Conservation (phyloP, 92 coral and sea anemone genomes). For the Parazoanthus atlanticus region DNA sequence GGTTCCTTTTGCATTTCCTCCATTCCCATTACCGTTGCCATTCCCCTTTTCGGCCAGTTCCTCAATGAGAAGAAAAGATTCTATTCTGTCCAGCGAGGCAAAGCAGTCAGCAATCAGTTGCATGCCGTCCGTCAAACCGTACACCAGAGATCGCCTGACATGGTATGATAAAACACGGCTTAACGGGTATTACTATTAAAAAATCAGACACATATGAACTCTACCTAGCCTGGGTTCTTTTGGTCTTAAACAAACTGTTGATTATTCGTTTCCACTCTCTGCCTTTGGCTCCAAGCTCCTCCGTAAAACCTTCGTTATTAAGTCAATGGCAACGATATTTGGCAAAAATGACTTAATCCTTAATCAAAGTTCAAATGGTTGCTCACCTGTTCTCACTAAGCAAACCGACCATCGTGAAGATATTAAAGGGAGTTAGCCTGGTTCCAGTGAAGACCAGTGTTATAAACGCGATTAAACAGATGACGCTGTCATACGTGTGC, state of each 20-base stretch:
- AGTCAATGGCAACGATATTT: neutral
- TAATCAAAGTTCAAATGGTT: too few relatives aligned
- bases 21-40: conserved; percentile 32
- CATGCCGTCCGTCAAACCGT: conserved; percentile 91
- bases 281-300: neutral
- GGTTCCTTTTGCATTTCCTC: neutral
- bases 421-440: conserved; percentile 83
- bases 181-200: neutral
- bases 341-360: neutral
- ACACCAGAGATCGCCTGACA: conserved; percentile 73
- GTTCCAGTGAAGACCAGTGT: conserved; percentile 92
- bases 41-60: conserved; percentile 60
- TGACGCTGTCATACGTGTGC: conserved; percentile 90
- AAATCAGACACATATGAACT: neutral
- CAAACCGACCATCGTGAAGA: conserved; percentile 89
- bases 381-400: conserved; percentile 78
- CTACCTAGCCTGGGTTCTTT: neutral
- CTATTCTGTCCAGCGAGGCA: conserved; percentile 88
- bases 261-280: neutral
- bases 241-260: neutral
- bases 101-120: conserved; percentile 92
- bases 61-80: conserved; percentile 78
- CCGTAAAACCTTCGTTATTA: neutral
- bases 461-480: conserved; percentile 85
- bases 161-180: neutral